Evolutionary conservation across 2,888 invertebrate genomes (phyloP).

Genomic region (Hedychridium roseum): DNA sequence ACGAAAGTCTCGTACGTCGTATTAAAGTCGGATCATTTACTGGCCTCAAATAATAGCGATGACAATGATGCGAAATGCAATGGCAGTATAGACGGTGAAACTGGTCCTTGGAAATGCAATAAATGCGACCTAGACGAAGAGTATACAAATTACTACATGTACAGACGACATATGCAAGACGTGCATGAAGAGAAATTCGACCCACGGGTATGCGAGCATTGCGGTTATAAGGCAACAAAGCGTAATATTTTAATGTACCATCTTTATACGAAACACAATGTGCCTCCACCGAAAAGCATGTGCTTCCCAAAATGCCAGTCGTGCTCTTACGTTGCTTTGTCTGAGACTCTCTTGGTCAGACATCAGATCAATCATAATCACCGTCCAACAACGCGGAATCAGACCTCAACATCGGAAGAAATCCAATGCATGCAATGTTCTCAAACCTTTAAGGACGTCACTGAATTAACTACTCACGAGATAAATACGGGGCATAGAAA

Average conservation of each 20-base stretch:
- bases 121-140: conserved; percentile 71
- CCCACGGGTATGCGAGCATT: conserved; percentile 81
- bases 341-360: conserved; percentile 73
- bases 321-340: conserved; percentile 80
- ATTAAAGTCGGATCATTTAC: conserved; percentile 61
- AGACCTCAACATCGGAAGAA: conserved; percentile 36
- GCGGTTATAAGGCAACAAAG: conserved; percentile 79
- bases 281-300: conserved; percentile 74
- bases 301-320: conserved; percentile 81
- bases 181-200: conserved; percentile 82
- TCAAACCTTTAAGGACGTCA: conserved; percentile 46
- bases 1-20: conserved; percentile 66
- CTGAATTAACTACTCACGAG: conserved; percentile 53
- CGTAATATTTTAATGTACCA: conserved; percentile 81
- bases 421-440: conserved; percentile 50
- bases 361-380: conserved; percentile 75
- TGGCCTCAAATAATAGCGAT: conserved; percentile 43
- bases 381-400: conserved; percentile 39
- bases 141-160: conserved; percentile 81
- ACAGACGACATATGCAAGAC: conserved; percentile 82
- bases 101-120: conserved; percentile 83
- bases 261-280: conserved; percentile 80
- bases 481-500: conserved; percentile 51
- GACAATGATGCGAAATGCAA: conserved; percentile 32
- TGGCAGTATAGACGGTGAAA: conserved; percentile 35